phyloP scores from a whole-genome alignment of 2,113 vertebrate genomes.

The Neomonachus schauinslandi region DNA sequence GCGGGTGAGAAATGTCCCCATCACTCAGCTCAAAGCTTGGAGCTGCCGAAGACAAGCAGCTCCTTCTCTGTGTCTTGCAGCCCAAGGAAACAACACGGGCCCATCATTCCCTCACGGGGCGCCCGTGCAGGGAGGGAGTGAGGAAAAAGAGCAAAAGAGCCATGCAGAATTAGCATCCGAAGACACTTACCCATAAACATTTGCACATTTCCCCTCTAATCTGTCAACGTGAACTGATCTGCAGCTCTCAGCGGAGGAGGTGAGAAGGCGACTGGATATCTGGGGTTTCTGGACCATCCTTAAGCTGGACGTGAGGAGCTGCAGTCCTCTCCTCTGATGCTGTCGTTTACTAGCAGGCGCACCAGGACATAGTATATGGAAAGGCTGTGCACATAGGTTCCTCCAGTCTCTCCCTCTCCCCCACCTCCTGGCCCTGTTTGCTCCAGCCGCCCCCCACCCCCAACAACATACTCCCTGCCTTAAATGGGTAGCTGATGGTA shows the following conservation, averaged over 20 bases:
- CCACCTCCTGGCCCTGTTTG: conserved; percentile 45
- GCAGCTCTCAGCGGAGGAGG: conserved; percentile 54
- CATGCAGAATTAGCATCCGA: neutral
- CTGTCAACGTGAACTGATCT: conserved; percentile 51
- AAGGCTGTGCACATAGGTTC: conserved; percentile 58
- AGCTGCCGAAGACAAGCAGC: conserved; percentile 45
- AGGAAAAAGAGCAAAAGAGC: neutral
- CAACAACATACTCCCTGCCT: conserved; percentile 5
- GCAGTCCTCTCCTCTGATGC: neutral
- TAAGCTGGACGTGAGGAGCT: conserved; percentile 35
- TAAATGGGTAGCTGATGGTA: conserved; percentile 46
- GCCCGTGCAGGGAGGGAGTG: neutral
- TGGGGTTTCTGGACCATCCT: conserved; percentile 56
- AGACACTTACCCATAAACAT: conserved; percentile 82
- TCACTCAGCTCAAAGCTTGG: conserved; percentile 33
- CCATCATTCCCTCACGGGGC: neutral
- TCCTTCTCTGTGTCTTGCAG: conserved; percentile 49
- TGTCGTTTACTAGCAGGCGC: neutral
- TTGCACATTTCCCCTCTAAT: conserved; percentile 33
- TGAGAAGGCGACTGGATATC: conserved; percentile 43
- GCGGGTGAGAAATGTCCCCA: neutral
- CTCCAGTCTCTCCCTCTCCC: conserved; percentile 40
- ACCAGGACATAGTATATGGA: neutral
- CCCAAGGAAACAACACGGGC: conserved; percentile 42
- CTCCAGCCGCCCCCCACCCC: conserved; percentile 9